Evolutionary conservation across 2,797 vertebrate species (phyloP), one percentile per base, ranked within the genome.

Genomic region (Cuniculus paca): DNA sequence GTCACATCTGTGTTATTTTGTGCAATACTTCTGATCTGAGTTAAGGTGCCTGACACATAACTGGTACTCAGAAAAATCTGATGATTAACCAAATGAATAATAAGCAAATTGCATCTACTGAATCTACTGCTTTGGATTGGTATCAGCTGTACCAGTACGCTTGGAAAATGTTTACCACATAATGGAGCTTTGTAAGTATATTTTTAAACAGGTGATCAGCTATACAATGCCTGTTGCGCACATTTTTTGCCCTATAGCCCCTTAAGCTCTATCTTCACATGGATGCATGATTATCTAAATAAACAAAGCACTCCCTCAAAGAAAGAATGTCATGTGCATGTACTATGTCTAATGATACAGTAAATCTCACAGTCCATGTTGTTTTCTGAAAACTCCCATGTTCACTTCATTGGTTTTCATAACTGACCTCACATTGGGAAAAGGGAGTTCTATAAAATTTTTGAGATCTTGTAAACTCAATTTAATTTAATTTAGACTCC

Each of bases 401-500:
- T 2, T 24, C 48, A 93, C 22, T 39, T 48, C 72, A 74, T 34
- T 80, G 77, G 12, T 84, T 95, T 96, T 70, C 42, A 90, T 45
- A 75, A 68, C 16, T 58, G 45, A 63, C 19, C 19, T 58, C 56
- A 8, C 10, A 61, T n/a, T 28, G 75, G 75, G 39, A 3, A 88
- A 34, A 86, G 52, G 12, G 50, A 72, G n/a, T 80, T 83, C 88
- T 86, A 91, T n/a, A 96, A 93, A 88, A 34, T 42, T 88, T 79
- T 78, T 95, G 90, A 96, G 74, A 91, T 75, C 72, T 52, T 45
- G 82, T 1, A 92, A 96, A 84, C 22, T 28, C 26, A 86, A 45
- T 61, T 96, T 75, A 83, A 88, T 84, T 89, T 84, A 90, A 82
- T 84, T 93, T 84, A 87, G 92, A 83, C 77, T 81, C 90, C 94